Evolutionary conservation across 1,140 invertebrate genomes (phyloP), one percentile per base, ranked within the genome.

Genomic region (Chironomus striatipennis): DNA sequence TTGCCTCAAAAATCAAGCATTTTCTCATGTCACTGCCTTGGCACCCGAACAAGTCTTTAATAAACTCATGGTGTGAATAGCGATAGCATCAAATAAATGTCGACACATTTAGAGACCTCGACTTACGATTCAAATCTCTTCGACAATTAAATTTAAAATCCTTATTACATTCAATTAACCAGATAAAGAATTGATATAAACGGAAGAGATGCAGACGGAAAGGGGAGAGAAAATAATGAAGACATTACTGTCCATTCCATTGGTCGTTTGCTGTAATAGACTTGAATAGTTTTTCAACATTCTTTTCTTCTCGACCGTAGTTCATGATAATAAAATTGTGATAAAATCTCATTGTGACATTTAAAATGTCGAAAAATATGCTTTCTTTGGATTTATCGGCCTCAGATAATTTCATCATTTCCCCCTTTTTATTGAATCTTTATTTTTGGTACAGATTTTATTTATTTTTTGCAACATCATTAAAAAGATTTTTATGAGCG

Each of bases 301-400:
- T 57, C 24, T 15, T 47, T 57, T 57, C 47, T 57, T 15, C 47
- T 57, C 47, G 12, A n/a, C 47, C n/a, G 47, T 57, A n/a, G n/a
- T 57, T 57, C 47, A 57, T n/a, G 47, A 57, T 57, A n/a, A 57
- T 57, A 57, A 57, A 57, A 57, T 34, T 57, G 47, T n/a, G 47
- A 57, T 57, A 57, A 57, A 57, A 57, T 57, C 47, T 15, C 47
- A 57, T 57, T 57, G 47, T 57, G 47, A 57, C 47, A 57, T 57
- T 57, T 57, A 57, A 57, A 57, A 12, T 57, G 47, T 57, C 47
- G 47, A 57, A 57, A 34, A 57, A 57, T 57, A 57, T 57, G 47
- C 47, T 57, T n/a, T 15, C 15, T 15, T 57, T n/a, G 8, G 12
- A 57, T 57, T 57, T 57, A 57, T 57, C 47, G 47, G 24, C n/a